phyloP scores from a whole-genome alignment of 2,888 invertebrate species.

The Chrysodeixis includens region DNA sequence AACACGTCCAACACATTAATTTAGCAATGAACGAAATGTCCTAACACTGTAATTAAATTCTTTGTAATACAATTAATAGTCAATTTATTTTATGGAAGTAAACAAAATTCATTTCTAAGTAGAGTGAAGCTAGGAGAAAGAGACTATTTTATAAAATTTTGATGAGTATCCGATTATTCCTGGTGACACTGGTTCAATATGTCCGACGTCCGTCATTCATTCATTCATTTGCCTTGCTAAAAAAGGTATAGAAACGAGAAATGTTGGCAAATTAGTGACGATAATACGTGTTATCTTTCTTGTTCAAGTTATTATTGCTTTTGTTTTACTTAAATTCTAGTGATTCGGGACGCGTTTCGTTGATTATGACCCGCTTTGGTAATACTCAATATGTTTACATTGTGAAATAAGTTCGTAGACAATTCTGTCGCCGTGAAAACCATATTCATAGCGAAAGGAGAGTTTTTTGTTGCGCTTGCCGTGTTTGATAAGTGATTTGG shows the following conservation, averaged over 20 bases:
- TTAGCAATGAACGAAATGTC: background rate
- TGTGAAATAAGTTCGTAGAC: slow-evolving; percentile 75
- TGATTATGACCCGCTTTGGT: slow-evolving; percentile 62
- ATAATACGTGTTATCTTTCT: slow-evolving; percentile 82
- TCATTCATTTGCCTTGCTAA: slow-evolving; percentile 81
- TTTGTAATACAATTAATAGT: too few species aligned
- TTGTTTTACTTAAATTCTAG: slow-evolving; percentile 56
- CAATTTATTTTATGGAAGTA: too few species aligned
- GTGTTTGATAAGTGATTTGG: slow-evolving; percentile 67
- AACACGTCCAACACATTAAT: slow-evolving; percentile 1
- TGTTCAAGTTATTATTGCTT: slow-evolving; percentile 65
- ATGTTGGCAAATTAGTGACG: slow-evolving; percentile 85
- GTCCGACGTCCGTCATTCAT: slow-evolving; percentile 73
- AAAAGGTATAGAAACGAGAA: slow-evolving; percentile 82
- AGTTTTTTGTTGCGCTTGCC: slow-evolving; percentile 75
- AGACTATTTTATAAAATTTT: background rate
- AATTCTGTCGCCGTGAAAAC: slow-evolving; percentile 73
- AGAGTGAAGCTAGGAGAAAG: background rate
- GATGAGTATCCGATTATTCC: slow-evolving; percentile 38
- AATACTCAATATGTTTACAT: slow-evolving; percentile 83
- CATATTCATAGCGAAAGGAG: slow-evolving; percentile 77
- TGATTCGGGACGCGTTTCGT: slow-evolving; percentile 60
- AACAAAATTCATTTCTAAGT: too few species aligned
- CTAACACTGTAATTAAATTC: background rate
- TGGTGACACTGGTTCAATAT: slow-evolving; percentile 66